Base-by-base conservation (phyloP, 2,113 vertebrate genomes). In the Leucosticte australis region DNA sequence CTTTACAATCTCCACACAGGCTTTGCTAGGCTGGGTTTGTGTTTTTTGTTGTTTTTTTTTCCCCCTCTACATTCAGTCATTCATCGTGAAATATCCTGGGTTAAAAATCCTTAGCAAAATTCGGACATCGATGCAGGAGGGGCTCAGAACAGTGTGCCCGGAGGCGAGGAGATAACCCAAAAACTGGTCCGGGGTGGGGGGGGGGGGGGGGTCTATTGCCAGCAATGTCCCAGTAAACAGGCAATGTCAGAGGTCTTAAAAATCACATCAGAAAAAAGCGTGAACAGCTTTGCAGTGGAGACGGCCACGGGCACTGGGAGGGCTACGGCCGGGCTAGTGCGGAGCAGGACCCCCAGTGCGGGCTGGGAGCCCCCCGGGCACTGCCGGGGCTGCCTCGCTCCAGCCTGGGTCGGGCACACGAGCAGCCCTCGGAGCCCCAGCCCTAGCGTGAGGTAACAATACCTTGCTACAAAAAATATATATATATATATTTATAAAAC, bases 61-160 rank as follows among this genome's bases (percentile, higher is more conserved):
- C 0, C 47, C 57, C 85, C 55, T 94, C 96, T 93, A 97, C 96
- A 87, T 95, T 96, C 96, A 76, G 92, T 96, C 95, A 74, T 33
- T 91, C 88, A 89, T 76, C 71, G 73, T 52, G 96, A 97, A 95
- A 92, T 94, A 95, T 89, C 95, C 96, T 89, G 95, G 95, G 94
- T 95, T 97, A 96, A 96, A 97, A 96, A 96, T 94, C 96, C 93
- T 96, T 92, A 97, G 96, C 96, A 97, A 97, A 97, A 92, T 83
- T 24, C 80, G 94, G 94, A 93, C 92, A 92, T 35, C 5, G 42
- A 74, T 94, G 90, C 93, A 44, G 93, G 95, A 96, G 87, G 96
- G 56, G 87, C 90, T 95, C 22, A 42, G 88, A 70, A 89, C 92
- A 87, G 73, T 53, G 64, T 73, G 97, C 94, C 96, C 94, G 4